Evolutionary conservation across 2,113 vertebrate genomes (phyloP), one percentile per base, ranked within the genome.

Genomic region (Xiphophorus hellerii): DNA sequence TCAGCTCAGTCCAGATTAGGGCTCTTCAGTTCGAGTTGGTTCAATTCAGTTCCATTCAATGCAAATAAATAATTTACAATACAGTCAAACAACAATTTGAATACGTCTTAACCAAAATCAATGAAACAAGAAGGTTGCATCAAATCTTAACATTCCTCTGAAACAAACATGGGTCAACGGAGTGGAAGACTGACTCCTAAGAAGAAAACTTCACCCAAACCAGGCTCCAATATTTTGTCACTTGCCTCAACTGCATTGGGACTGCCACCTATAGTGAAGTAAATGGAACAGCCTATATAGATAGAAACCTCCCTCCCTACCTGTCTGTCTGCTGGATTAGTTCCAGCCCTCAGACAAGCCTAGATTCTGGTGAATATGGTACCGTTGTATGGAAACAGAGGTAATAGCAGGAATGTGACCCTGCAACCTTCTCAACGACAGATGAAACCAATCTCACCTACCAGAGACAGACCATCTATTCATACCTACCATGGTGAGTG

Each of bases 391-490:
- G 68, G 77, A 84, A 60, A 71, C 80, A 80, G 75, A 76, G 81
- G 79, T 90, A 87, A 87, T 90, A 77, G 81, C 60, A 35, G 73
- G 87, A 87, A 90, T 90, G 79, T 85, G 87, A 92, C 86, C 91
- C 83, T 65, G 39, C 72, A 83, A 88, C 89, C 89, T 83, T 86
- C 84, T 82, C 74, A 69, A 80, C 69, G 17, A 88, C 76, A 90
- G 82, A 92, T 89, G 76, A 80, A 92, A 85, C 81, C 87, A 92
- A 90, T 92, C 91, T 92, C 87, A 76, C 77, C 76, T 62, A 68
- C 72, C 67, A 7, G n/a, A 85, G 84, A 88, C 67, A 78, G 75
- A 79, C 86, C 74, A 90, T 90, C 87, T 81, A 89, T 90, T 77
- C 83, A 85, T 81, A 75, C 78, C 69, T n/a, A 80, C 84, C 80